These are phyloP conservation scores for Neomorphus geoffroyi DNA, from an alignment of 2,797 vertebrate genomes.

Conservation along the genomic window DNA sequence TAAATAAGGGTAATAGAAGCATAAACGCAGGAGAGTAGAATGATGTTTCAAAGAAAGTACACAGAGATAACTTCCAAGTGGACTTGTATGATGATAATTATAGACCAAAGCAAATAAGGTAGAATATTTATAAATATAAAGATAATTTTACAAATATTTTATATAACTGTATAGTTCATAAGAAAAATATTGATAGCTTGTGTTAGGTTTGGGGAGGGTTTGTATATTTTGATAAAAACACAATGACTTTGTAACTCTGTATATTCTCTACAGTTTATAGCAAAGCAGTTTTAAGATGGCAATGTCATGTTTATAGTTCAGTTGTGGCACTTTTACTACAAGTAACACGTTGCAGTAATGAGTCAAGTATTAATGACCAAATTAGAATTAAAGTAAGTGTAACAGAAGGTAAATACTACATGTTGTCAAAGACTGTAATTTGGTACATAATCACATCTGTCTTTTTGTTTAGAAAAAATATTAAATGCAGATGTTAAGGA, in stretches of 20 bases:
- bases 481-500: slow-evolving; percentile 82
- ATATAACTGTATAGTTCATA: slow-evolving; percentile 80
- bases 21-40: slow-evolving; percentile 36
- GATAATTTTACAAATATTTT: slow-evolving; percentile 83
- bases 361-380: slow-evolving; percentile 75
- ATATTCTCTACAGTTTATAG: slow-evolving; percentile 83
- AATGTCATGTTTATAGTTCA: slow-evolving; percentile 76
- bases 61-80: slow-evolving; percentile 72
- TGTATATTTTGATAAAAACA: slow-evolving; percentile 84
- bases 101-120: slow-evolving; percentile 84
- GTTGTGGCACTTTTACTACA: slow-evolving; percentile 76
- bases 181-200: slow-evolving; percentile 76
- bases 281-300: slow-evolving; percentile 80
- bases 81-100: slow-evolving; percentile 76
- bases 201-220: slow-evolving; percentile 77
- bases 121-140: slow-evolving; percentile 83
- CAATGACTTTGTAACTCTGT: slow-evolving; percentile 81
- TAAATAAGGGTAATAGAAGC: slow-evolving; percentile 40
- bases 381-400: slow-evolving; percentile 75
- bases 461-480: slow-evolving; percentile 80
- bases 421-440: slow-evolving; percentile 75
- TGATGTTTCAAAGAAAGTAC: slow-evolving; percentile 62
- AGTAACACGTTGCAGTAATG: slow-evolving; percentile 73
- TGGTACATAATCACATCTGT: slow-evolving; percentile 77
- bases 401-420: slow-evolving; percentile 72